Evolutionary conservation across 2,797 vertebrate species (phyloP).

Genomic region (Masticophis lateralis): DNA sequence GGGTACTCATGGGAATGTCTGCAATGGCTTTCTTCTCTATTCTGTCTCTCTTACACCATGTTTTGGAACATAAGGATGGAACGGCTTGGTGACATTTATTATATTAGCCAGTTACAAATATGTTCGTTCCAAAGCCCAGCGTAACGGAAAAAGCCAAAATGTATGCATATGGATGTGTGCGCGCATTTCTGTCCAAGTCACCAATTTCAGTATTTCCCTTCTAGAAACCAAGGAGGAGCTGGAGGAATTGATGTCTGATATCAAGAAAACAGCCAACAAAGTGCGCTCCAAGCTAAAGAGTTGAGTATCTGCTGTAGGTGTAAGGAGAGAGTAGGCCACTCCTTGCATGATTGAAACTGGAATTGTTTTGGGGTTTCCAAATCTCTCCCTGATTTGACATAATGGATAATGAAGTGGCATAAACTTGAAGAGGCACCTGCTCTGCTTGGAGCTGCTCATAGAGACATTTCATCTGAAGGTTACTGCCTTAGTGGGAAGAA

Average conservation of each 20-base stretch:
- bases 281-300: slow-evolving; percentile 96
- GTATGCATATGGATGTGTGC: too few relatives aligned
- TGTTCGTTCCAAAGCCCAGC: not conserved
- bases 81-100: not conserved
- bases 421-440: accelerated
- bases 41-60: not conserved
- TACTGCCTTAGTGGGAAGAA: not conserved
- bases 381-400: not conserved
- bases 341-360: not conserved
- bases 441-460: accelerated
- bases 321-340: not conserved
- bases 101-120: not conserved
- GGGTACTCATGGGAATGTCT: not conserved
- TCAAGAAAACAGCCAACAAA: slow-evolving; percentile 96
- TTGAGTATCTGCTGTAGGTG: slow-evolving; percentile 71
- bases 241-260: slow-evolving; percentile 93
- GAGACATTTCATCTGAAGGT: accelerated
- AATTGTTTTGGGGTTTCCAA: not conserved
- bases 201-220: slow-evolving; percentile 9
- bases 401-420: accelerated
- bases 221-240: slow-evolving; percentile 91
- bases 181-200: not conserved
- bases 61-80: not conserved
- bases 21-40: not conserved
- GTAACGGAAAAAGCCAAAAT: not conserved